Base-by-base conservation (phyloP, 2,888 invertebrate genomes). In the Hypomecis atomaria region DNA sequence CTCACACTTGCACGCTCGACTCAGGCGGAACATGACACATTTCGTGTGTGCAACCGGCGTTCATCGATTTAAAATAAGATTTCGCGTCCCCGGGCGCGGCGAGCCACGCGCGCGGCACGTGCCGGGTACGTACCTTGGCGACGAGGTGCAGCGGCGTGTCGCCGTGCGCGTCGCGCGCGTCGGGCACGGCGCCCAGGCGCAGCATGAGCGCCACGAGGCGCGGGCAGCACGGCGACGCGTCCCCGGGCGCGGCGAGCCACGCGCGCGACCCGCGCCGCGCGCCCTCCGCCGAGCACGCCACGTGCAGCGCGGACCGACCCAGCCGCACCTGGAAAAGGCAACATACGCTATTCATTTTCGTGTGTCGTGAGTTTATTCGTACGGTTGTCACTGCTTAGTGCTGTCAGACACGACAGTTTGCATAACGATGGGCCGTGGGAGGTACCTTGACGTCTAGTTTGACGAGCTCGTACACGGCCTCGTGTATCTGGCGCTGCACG, bases 121-220 rank as follows among this genome's bases (percentile, higher is more conserved):
- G 53, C 73, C 72, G 70, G 37, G 37, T n/a, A 8, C 1, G 40
- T 34, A 96, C 95, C 86, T 96, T 94, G 67, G 97, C 97, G 0
- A 96, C 96, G 66, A 98, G 93, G 84, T 98, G 98, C 55, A 99
- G 94, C 9, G 98, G 96, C 23, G 98, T 98, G 89, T 98, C 98
- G 23, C 97, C 97, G 62, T 95, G 95, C 58, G 95, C 95, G 87
- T 99, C 98, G 2, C 94, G 87, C 0, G 96, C 95, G 86, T 96
- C 96, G 0, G 96, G 95, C 87, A 96, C 94, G 0, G 98, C 97
- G 9, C 98, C 98, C 34, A 97, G 97, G 71, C 95, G 94, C 69
- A 98, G 90, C 79, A 98, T 90, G 62, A 97, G 95, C 75, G 94
- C 94, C 6, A 97, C 96, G 11, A 91, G 86, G 55, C 84, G 78